These are phyloP conservation scores for Brenthis hecate DNA, from an alignment of 2,888 invertebrate species.

Conservation along the genomic window DNA sequence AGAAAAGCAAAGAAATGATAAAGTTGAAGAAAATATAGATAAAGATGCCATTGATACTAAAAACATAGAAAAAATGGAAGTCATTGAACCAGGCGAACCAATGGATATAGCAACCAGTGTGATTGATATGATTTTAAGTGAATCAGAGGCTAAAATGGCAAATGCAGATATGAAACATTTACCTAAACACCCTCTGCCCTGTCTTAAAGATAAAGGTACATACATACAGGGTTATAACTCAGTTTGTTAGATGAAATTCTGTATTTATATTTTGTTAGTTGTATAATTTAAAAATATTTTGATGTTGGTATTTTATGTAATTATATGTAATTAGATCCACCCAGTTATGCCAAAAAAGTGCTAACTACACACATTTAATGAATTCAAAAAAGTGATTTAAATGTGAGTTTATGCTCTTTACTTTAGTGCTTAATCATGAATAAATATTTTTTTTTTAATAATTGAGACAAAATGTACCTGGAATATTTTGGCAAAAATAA, in stretches of 20 bases:
- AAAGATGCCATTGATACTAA: conserved; percentile 31
- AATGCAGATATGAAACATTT: conserved; percentile 45
- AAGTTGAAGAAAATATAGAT: conserved; percentile 15
- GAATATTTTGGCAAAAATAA: too few species aligned
- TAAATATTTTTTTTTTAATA: too few species aligned
- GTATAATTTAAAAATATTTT: too few species aligned
- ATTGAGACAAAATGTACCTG: too few species aligned
- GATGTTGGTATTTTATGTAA: too few species aligned
- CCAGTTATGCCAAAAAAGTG: too few species aligned
- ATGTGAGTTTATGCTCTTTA: too few species aligned
- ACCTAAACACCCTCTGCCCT: conserved; percentile 43
- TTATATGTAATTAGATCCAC: too few species aligned
- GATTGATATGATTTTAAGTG: conserved; percentile 64
- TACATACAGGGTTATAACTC: too few species aligned
- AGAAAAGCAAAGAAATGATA: conserved; percentile 34
- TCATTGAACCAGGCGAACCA: conserved; percentile 45
- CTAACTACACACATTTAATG: neutral
- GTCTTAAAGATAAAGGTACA: conserved; percentile 53
- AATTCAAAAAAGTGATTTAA: neutral
- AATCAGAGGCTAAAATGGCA: conserved; percentile 56
- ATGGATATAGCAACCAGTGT: conserved; percentile 59
- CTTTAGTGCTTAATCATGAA: too few species aligned
- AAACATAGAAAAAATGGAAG: conserved; percentile 21
- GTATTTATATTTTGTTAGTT: too few species aligned
- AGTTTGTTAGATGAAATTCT: too few species aligned